Base-by-base conservation (phyloP, 2,888 invertebrate genomes). In the Calameuta filiformis region DNA sequence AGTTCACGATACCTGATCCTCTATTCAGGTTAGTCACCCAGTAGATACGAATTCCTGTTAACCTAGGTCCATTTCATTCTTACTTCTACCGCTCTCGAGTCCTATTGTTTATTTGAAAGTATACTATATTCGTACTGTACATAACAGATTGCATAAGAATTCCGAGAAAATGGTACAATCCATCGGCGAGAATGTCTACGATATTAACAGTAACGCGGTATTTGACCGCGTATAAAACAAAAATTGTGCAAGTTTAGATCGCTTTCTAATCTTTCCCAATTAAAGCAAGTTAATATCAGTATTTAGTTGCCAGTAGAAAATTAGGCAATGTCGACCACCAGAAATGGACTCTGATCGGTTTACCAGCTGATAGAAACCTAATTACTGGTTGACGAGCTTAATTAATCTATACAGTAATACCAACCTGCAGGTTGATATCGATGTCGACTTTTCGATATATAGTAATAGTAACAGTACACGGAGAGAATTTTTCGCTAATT, bases 321-420 rank as follows among this genome's bases (percentile, higher is more conserved):
- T 71, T 71, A 34, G 31, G 71, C 34, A 71, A 71, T 23, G 31
- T 4, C 34, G 11, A 71, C 71, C 33, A 33, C 31, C 33, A 71
- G 71, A 71, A 31, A 15, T 34, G 23, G 31, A 31, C 33, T 23
- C 33, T 76, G 76, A 79, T 80, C 82, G 81, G 73, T 79, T 77
- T 75, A 77, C 73, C 73, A 79, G 81, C 78, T 78, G 79, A 34
- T 30, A 86, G 86, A 86, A 89, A 88, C 88, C 87, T 85, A 87
- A 87, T 88, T 87, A 87, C 88, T 87, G 87, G 88, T 89, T 87
- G 81, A 83, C 83, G 83, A 23, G 86, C 84, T 87, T 85, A 85
- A 84, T 85, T 84, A 71, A 71, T 82, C 82, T 74, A 75, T 79
- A 69, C 68, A 80, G 81, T 83, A 79, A 79, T 82, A 81, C 78